Percentiles rank a stretch among this genome's conserved stretches.
These are phyloP conservation scores for Blomia tropicalis DNA, from an alignment of 2,888 invertebrate genomes.

Conservation along the genomic window DNA sequence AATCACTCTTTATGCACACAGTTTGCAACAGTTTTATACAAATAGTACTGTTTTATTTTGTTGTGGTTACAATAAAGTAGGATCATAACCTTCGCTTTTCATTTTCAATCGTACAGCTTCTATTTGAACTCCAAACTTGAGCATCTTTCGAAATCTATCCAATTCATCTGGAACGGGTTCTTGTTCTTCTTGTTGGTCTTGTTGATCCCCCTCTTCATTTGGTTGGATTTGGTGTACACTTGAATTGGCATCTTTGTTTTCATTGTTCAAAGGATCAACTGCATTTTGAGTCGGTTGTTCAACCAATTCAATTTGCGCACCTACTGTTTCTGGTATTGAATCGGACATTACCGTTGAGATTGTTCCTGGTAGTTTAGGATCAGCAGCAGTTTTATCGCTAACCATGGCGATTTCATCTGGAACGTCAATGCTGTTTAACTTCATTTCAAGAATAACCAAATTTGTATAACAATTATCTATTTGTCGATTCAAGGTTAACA, in stretches of 20 bases:
- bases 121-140: slow-evolving; percentile 20
- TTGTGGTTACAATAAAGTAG: slow-evolving; percentile 1
- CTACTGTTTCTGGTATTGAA: not conserved
- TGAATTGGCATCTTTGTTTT: not conserved
- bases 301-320: not conserved
- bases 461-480: slow-evolving; percentile 23
- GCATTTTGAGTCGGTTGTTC: not conserved
- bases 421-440: slow-evolving; percentile 17
- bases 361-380: no score
- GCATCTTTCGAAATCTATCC: slow-evolving; percentile 22
- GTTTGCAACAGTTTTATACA: no score
- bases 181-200: not conserved
- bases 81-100: slow-evolving; percentile 19
- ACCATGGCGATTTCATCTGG: not conserved
- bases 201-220: not conserved
- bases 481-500: slow-evolving; percentile 19
- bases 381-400: not conserved
- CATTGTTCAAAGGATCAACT: not conserved
- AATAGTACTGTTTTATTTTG: no score
- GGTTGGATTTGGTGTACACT: not conserved
- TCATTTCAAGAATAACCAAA: slow-evolving; percentile 25
- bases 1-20: no score
- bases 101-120: slow-evolving; percentile 22
- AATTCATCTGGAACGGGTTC: not conserved
- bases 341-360: not conserved